Base-by-base conservation (phyloP, 2,797 vertebrate species). In the Spatula clypeata region DNA sequence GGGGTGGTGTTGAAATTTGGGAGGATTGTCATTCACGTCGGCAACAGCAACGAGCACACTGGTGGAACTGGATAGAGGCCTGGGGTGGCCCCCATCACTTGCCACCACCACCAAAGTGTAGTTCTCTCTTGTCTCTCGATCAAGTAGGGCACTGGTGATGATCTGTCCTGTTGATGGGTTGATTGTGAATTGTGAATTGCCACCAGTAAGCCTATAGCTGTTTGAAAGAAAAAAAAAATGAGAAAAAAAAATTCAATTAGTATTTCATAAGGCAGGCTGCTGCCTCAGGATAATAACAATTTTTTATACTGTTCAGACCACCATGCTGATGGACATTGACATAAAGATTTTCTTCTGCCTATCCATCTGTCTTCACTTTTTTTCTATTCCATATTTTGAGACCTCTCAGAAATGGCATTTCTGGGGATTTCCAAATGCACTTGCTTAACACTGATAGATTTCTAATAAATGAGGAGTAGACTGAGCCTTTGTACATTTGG, bases 161-260 rank as follows among this genome's bases (percentile, higher is more conserved):
- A 99, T 99, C 94, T 99, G 99, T 32, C 99, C 99, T 0, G 99
- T 99, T 7, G 99, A 99, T 1, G 99, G 99, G 98, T 99, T 99
- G 97, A 99, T 99, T 65, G 99, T 99, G 97, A 99, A 99, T 73
- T 99, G 99, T 0, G 99, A 99, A 57, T 99, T 98, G 64, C 99
- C 99, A 26, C 99, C 99, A 1, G 69, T 98, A 91, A 99, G 98
- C 76, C 99, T 99, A 94, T 99, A 99, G 96, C 99, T 99, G 98
- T 79, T 93, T 7, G 76, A 76, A 77, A 88, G 27, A n/a, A 79
- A 73, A 79, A 34, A 40, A 70, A 73, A 62, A 2, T 42, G 62
- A 86, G 24, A 18, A 84, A 42, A 13, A 84, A 89, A 70, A 61
- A 49, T 4, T n/a, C 1, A 1, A 24, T 90, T 44, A 40, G 11